Conservation (phyloP, 92 coral and sea anemone genomes). For the Porites rus region DNA sequence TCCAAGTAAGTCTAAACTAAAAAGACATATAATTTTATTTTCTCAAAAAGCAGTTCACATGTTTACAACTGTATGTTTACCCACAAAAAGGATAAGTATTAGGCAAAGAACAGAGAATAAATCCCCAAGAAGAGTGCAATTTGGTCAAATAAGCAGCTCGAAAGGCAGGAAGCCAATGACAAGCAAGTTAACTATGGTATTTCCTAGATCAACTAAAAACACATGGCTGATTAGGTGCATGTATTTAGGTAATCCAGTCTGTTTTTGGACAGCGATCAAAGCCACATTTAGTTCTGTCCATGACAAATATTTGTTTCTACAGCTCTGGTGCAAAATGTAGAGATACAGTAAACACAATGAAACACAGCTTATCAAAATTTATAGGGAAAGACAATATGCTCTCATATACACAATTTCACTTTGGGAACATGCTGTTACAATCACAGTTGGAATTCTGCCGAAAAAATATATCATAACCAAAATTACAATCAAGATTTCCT, state of each 20-base stretch:
- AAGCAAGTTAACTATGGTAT: not conserved
- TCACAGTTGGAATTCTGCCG: slow-evolving; percentile 19
- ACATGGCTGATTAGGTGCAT: not conserved
- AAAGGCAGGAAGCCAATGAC: not conserved
- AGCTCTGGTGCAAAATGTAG: slow-evolving; percentile 8
- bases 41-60: too few species aligned
- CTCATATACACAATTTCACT: slow-evolving; percentile 16
- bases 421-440: slow-evolving; percentile 11
- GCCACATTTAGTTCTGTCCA: slow-evolving; percentile 23
- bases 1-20: too few species aligned
- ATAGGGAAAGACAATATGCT: slow-evolving; percentile 27
- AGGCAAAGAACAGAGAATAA: not conserved
- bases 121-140: slow-evolving; percentile 6
- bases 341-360: slow-evolving; percentile 39
- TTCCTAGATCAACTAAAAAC: slow-evolving; percentile 8
- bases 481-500: slow-evolving; percentile 6
- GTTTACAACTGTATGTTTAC: not conserved
- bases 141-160: slow-evolving; percentile 18
- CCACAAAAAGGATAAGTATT: not conserved
- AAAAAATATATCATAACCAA: slow-evolving; percentile 9
- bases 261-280: slow-evolving; percentile 12
- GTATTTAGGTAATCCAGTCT: slow-evolving; percentile 13
- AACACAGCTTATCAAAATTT: slow-evolving; percentile 5
- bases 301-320: slow-evolving; percentile 49
- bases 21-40: too few species aligned